These are phyloP conservation scores for Eumaeus atala DNA, from an alignment of 1,140 invertebrate genomes.

Conservation along the genomic window DNA sequence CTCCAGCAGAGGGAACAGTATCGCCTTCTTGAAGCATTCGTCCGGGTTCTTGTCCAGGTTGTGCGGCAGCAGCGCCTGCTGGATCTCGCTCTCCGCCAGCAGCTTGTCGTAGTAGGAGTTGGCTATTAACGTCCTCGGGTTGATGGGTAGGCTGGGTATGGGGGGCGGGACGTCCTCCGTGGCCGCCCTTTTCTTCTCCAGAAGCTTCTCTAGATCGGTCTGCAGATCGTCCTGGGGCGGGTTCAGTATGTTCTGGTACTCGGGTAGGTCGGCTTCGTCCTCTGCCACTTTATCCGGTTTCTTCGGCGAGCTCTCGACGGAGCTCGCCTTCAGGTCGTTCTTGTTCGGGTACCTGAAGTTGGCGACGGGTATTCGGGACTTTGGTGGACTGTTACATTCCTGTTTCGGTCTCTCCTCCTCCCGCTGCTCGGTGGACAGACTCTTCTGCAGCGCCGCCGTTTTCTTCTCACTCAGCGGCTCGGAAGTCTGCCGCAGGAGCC, in stretches of 20 bases:
- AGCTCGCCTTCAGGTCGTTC: constrained; percentile 44
- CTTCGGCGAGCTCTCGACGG: constrained; percentile 60
- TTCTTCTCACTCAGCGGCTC: constrained; percentile 60
- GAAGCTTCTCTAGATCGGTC: constrained; percentile 33
- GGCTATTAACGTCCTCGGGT: constrained; percentile 78
- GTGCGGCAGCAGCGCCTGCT: constrained; percentile 80
- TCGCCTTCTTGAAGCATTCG: constrained; percentile 90
- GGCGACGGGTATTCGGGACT: constrained; percentile 63
- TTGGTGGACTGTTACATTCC: constrained; percentile 48
- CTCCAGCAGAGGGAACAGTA: constrained; percentile 90
- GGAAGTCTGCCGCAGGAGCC: constrained; percentile 59
- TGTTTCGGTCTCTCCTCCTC: constrained; percentile 42
- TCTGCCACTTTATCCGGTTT: constrained; percentile 25
- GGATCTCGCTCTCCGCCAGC: constrained; percentile 83
- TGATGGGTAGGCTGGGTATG: constrained; percentile 77
- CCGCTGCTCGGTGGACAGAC: constrained; percentile 60
- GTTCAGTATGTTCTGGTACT: constrained; percentile 61
- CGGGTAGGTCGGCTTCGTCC: constrained; percentile 38
- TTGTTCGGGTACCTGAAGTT: constrained; percentile 71
- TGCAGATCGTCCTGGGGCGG: constrained; percentile 29
- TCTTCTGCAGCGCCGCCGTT: constrained; percentile 50
- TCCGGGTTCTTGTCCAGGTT: constrained; percentile 89
- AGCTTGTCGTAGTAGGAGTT: constrained; percentile 89
- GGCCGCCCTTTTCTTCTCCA: constrained; percentile 39
- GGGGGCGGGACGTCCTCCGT: constrained; percentile 69